These are phyloP conservation scores for Carposina sasakii DNA, from an alignment of 1,140 invertebrate genomes.

Conservation along the genomic window DNA sequence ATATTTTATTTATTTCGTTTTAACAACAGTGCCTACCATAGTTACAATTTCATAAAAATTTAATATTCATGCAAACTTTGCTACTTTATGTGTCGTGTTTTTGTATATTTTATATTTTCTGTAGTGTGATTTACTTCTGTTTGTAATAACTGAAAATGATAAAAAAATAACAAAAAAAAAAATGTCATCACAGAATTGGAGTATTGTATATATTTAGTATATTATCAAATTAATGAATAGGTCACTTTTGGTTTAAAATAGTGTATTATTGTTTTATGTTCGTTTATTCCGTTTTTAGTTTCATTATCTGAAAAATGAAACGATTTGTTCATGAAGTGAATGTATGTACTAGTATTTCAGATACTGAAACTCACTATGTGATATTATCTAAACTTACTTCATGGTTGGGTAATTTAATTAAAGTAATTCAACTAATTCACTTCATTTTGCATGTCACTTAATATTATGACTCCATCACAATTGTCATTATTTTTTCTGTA, in stretches of 20 bases:
- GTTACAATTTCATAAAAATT: constrained; percentile 55
- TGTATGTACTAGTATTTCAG: constrained; percentile 23
- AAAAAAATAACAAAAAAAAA: constrained; percentile 53
- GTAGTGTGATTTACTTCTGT: constrained; percentile 67
- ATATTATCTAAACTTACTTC: constrained; percentile 31
- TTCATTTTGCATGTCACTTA: constrained; percentile 32
- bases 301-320: constrained; percentile 28
- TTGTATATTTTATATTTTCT: constrained; percentile 60
- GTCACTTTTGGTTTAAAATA: constrained; percentile 49
- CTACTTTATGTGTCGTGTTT: constrained; percentile 63
- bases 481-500: constrained; percentile 53
- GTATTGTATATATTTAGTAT: constrained; percentile 62
- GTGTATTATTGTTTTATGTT: constrained; percentile 48
- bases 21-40: constrained; percentile 50
- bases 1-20: constrained; percentile 56
- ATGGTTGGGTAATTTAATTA: constrained; percentile 59
- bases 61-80: constrained; percentile 43
- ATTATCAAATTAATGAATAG: too few relatives aligned
- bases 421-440: constrained; percentile 48
- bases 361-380: constrained; percentile 20
- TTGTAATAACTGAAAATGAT: constrained; percentile 64
- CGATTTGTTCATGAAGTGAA: neutral
- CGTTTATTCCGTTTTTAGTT: constrained; percentile 23
- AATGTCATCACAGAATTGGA: constrained; percentile 46
- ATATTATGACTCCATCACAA: constrained; percentile 38